Evolutionary conservation across 2,113 vertebrate genomes (phyloP).

Genomic region (Myodes glareolus): DNA sequence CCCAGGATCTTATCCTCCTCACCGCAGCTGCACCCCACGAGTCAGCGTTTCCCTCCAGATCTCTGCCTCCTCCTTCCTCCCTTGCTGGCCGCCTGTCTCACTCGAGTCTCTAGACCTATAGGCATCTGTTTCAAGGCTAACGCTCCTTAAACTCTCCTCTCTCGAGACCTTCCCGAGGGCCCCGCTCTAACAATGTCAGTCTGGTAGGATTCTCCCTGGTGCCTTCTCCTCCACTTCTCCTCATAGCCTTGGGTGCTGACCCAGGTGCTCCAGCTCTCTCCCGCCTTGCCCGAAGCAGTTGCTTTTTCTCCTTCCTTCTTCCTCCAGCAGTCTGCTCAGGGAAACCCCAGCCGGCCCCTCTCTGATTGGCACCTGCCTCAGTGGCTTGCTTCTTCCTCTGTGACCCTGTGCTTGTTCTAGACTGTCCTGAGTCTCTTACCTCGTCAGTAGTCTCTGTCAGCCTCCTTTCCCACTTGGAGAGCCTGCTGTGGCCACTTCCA

Average conservation of each 20-base stretch:
- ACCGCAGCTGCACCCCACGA: neutral
- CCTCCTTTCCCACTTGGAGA: neutral
- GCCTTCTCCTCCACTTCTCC: too few relatives aligned
- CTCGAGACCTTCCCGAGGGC: neutral
- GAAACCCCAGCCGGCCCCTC: neutral
- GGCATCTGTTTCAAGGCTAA: neutral
- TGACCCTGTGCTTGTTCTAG: neutral
- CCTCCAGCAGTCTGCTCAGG: neutral
- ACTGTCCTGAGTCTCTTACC: neutral
- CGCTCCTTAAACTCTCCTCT: neutral
- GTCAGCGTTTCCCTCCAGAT: too few relatives aligned
- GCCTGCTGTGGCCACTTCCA: accelerated
- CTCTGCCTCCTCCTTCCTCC: neutral
- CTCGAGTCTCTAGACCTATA: neutral
- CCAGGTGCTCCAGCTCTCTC: neutral
- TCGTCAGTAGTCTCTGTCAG: too few relatives aligned
- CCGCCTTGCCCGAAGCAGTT: neutral
- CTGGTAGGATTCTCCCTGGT: neutral
- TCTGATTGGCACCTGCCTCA: neutral
- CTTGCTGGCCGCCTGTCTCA: too few relatives aligned
- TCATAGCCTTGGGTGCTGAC: too few relatives aligned
- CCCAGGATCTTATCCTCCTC: neutral
- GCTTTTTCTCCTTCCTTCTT: too few relatives aligned
- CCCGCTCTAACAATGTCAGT: too few relatives aligned
- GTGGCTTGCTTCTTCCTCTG: neutral